These are phyloP conservation scores for Chrysopilus asiliformis DNA, from an alignment of 2,888 invertebrate genomes.

Conservation along the genomic window DNA sequence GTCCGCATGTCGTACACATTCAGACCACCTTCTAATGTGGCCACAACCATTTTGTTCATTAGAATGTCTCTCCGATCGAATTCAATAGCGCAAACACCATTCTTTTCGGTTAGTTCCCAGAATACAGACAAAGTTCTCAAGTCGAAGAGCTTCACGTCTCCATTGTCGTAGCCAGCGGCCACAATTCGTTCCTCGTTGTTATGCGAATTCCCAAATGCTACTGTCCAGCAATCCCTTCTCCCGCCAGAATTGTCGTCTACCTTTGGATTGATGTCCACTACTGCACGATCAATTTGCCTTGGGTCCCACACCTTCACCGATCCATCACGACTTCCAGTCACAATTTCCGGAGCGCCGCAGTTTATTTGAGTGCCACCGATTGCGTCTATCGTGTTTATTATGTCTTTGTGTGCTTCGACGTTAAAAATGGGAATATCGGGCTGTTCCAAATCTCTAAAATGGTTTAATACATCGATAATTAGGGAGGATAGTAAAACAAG, in stretches of 20 bases:
- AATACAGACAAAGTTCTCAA: conserved; percentile 64
- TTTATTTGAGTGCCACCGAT: conserved; percentile 69
- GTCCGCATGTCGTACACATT: conserved; percentile 81
- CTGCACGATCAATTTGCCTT: conserved; percentile 75
- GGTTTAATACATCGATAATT: conserved; percentile 3
- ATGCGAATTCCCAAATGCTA: conserved; percentile 83
- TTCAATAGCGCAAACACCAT: conserved; percentile 78
- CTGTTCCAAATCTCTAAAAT: conserved; percentile 64
- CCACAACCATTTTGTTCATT: conserved; percentile 89
- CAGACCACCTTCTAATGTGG: conserved; percentile 83
- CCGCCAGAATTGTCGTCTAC: conserved; percentile 29
- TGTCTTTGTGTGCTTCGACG: conserved; percentile 63
- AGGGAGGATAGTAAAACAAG: background rate
- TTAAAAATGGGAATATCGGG: conserved; percentile 61
- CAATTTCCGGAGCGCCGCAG: conserved; percentile 90
- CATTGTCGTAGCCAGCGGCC: conserved; percentile 90
- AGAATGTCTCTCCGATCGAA: conserved; percentile 88
- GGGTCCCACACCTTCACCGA: conserved; percentile 93
- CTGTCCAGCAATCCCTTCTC: conserved; percentile 87
- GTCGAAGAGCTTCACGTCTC: conserved; percentile 90
- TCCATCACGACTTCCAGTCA: conserved; percentile 89
- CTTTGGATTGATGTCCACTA: conserved; percentile 56
- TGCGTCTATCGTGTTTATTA: conserved; percentile 85
- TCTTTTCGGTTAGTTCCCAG: conserved; percentile 87
- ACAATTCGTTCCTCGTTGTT: conserved; percentile 75